Percentiles rank a stretch among this genome's conserved stretches.
phyloP scores from a whole-genome alignment of 2,888 invertebrate species.

The Drosophila peninsularis region DNA sequence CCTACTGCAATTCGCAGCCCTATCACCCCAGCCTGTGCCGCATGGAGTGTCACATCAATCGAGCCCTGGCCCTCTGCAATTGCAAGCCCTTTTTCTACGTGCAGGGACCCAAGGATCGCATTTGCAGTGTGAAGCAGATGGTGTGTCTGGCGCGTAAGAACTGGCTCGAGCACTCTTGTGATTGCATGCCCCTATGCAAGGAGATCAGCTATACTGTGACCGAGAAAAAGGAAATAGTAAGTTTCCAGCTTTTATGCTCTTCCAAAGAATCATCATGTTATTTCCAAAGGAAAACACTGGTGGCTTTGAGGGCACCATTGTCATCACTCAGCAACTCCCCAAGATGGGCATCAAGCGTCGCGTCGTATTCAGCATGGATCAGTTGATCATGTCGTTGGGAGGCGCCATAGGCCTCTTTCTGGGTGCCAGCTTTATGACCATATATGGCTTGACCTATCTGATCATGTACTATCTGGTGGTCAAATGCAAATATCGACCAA shows the following conservation, averaged over 20 bases:
- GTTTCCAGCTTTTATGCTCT: slow-evolving; percentile 6
- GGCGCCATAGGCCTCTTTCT: slow-evolving; percentile 83
- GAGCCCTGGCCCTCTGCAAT: slow-evolving; percentile 74
- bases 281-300: slow-evolving; percentile 58
- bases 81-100: slow-evolving; percentile 83
- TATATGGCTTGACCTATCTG: slow-evolving; percentile 68
- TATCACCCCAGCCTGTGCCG: slow-evolving; percentile 82
- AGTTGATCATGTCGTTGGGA: slow-evolving; percentile 83
- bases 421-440: slow-evolving; percentile 83
- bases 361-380: slow-evolving; percentile 83
- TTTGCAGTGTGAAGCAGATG: slow-evolving; percentile 78
- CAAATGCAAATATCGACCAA: slow-evolving; percentile 37
- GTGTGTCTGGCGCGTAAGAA: slow-evolving; percentile 69
- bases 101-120: slow-evolving; percentile 59
- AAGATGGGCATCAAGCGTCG: slow-evolving; percentile 77
- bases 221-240: slow-evolving; percentile 63
- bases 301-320: slow-evolving; percentile 70
- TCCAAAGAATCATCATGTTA: not conserved
- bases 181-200: slow-evolving; percentile 76
- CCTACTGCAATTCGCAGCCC: slow-evolving; percentile 47
- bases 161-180: slow-evolving; percentile 73
- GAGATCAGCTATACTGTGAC: slow-evolving; percentile 63
- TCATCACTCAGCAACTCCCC: slow-evolving; percentile 71
- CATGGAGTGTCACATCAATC: slow-evolving; percentile 80
- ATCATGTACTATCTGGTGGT: slow-evolving; percentile 49